Evolutionary conservation across 1,140 invertebrate genomes (phyloP).

Genomic region (Ooceraea biroi): DNA sequence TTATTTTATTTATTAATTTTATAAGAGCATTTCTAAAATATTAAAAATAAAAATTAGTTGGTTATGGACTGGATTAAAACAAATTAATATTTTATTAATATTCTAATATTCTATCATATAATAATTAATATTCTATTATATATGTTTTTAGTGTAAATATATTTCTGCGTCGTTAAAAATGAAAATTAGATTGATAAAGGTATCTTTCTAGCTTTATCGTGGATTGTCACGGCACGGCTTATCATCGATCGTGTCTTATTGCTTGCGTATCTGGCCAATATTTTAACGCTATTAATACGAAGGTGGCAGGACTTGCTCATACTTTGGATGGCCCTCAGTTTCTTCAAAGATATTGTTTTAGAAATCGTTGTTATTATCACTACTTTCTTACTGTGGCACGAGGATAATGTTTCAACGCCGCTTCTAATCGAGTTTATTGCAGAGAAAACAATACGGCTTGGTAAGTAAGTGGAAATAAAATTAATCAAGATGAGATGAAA

Average conservation of each 20-base stretch:
- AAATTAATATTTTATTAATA: no score
- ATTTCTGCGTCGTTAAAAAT: constrained; percentile 9
- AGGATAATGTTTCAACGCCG: constrained; percentile 56
- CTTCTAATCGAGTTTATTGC: constrained; percentile 71
- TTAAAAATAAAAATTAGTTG: no score
- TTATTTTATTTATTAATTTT: not conserved
- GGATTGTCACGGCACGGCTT: constrained; percentile 71
- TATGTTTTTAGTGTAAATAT: no score
- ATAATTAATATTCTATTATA: no score
- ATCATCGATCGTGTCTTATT: constrained; percentile 71
- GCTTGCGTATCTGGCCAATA: constrained; percentile 71
- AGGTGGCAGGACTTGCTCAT: constrained; percentile 70
- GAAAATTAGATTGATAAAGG: constrained; percentile 12
- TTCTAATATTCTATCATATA: no score
- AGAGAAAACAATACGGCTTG: constrained; percentile 68
- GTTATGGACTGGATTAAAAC: no score
- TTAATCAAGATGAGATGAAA: not conserved
- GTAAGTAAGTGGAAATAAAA: constrained; percentile 64
- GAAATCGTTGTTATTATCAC: constrained; percentile 70
- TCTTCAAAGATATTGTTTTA: constrained; percentile 73
- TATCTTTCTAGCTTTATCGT: constrained; percentile 72
- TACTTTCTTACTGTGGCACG: constrained; percentile 67
- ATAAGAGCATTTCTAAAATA: no score
- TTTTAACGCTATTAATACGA: constrained; percentile 77
- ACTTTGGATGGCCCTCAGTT: constrained; percentile 77